Percentiles rank a stretch among this genome's conserved stretches.
Conservation (phyloP, 1,140 invertebrate genomes). For the Papilio dardanus region DNA sequence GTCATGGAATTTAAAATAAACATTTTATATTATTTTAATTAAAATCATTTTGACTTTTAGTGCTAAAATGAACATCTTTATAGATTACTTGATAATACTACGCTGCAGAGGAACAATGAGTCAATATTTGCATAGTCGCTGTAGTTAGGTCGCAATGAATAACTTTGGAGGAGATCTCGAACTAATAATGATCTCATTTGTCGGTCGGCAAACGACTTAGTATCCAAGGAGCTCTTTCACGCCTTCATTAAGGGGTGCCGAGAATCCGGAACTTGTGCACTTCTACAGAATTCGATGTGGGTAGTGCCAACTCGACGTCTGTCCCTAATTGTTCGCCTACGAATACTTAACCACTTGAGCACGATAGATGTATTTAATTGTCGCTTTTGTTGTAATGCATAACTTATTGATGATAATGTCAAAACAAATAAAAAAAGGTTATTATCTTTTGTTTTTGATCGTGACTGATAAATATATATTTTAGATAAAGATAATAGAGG, state of each 20-base stretch:
- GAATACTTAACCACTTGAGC: conserved; percentile 40
- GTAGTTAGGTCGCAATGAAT: conserved; percentile 39
- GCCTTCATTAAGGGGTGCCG: conserved; percentile 57
- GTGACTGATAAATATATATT: neutral
- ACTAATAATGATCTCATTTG: conserved; percentile 54
- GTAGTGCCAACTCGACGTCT: conserved; percentile 54
- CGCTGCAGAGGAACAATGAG: neutral
- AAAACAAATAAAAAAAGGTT: no score
- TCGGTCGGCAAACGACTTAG: conserved; percentile 52
- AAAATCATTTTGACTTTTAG: neutral
- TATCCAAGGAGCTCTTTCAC: conserved; percentile 52
- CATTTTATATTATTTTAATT: neutral
- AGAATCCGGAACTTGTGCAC: conserved; percentile 54
- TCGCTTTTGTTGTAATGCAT: conserved; percentile 2
- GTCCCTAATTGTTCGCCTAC: conserved; percentile 52
- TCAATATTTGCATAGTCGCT: conserved; percentile 12
- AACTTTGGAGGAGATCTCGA: conserved; percentile 46
- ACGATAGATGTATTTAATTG: conserved; percentile 29
- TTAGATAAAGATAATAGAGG: neutral
- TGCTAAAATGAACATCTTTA: no score
- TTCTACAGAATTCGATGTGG: conserved; percentile 47
- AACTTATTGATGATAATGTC: neutral
- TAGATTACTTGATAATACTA: neutral
- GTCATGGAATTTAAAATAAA: conserved; percentile 55
- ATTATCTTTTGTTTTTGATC: neutral